These are phyloP conservation scores for Phoeniculus purpureus DNA, from an alignment of 2,797 vertebrate species.

Conservation along the genomic window DNA sequence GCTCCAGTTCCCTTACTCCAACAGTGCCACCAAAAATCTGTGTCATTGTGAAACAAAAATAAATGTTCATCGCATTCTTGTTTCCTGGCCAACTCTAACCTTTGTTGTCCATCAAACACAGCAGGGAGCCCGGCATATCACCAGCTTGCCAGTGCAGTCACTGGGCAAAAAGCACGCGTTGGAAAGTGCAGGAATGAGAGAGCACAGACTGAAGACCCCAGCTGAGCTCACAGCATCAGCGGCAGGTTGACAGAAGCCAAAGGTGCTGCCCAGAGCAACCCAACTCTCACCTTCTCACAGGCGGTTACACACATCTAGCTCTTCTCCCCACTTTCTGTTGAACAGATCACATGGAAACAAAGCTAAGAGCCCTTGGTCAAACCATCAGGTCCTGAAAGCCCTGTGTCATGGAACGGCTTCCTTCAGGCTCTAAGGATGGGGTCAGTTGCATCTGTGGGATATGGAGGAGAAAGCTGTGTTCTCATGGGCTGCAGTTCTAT, in stretches of 20 bases:
- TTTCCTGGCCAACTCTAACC: slow-evolving; percentile 13
- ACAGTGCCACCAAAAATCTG: neutral
- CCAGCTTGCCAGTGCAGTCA: neutral
- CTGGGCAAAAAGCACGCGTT: neutral
- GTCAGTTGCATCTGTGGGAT: neutral
- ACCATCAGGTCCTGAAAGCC: neutral
- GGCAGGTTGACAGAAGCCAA: neutral
- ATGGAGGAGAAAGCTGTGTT: neutral
- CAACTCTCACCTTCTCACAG: neutral
- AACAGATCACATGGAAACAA: neutral
- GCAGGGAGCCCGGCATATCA: neutral
- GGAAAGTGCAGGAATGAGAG: neutral
- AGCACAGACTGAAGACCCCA: neutral
- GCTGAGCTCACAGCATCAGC: fast-evolving
- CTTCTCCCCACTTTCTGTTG: fast-evolving
- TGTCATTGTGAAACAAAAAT: slow-evolving; percentile 1
- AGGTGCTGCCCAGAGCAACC: neutral
- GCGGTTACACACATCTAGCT: neutral
- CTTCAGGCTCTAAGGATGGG: neutral
- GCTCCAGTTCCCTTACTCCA: neutral
- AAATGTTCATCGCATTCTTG: slow-evolving; percentile 1
- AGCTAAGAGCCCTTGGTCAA: neutral
- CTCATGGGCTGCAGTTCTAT: neutral
- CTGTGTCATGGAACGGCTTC: neutral
- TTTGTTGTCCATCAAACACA: slow-evolving; percentile 8